Base-by-base conservation (phyloP, 2,888 invertebrate species). In the Encarsia formosa region DNA sequence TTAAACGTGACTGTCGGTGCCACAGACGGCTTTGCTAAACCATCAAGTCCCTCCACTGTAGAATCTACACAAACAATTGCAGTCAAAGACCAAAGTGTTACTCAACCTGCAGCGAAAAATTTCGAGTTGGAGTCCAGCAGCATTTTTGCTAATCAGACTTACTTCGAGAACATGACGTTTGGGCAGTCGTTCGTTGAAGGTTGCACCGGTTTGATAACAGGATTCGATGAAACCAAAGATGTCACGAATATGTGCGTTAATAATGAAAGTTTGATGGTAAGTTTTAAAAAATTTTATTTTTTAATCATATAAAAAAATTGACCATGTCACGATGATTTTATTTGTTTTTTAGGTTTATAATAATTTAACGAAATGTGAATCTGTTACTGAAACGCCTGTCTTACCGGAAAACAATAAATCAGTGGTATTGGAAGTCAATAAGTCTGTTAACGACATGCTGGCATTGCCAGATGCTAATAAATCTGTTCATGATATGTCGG, bases 71-170 rank as follows among this genome's bases (percentile, higher is more conserved):
- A 3, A 37, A 16, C 43, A 23, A 13, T 22, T 47, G 9, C 11
- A 4, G 44, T 22, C 19, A 34, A 32, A n/a, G 22, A 43, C 24
- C 43, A 45, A 13, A 43, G 22, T 16, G 19, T 38, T 34, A 20
- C 22, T 9, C 39, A 51, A 23, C 20, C 39, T 13, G 68, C 69
- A 40, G 45, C 58, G 22, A 54, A 57, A 23, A 54, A 57, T n/a
- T 39, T 53, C 18, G 59, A 62, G 5, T 57, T 60, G 18, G 64
- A 67, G 23, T 61, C 59, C 1, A 65, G 63, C 35, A 67, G 67
- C 49, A 65, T 67, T 40, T 66, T 68, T 49, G 61, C 63, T 1
- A 66, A 67, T 46, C 51, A 52, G 3, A 63, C 62, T 43, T 67
- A 67, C 22, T 66, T 69, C 45, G 65, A 67, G 15, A 60, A 62